Evolutionary conservation across 64 coral and sea anemone species (phyloP).

Genomic region (Stichodactyla mertensii): DNA sequence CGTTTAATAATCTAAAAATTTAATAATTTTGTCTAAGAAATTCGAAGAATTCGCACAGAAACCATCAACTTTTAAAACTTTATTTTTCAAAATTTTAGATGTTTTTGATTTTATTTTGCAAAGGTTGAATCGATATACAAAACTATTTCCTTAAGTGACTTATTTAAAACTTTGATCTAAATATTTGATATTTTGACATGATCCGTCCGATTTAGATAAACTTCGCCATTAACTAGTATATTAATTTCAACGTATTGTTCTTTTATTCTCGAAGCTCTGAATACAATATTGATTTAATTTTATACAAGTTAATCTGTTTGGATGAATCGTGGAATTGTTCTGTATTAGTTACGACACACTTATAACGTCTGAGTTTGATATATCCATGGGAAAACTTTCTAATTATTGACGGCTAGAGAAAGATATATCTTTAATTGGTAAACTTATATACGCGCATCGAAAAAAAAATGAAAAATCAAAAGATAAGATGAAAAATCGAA

Average conservation of each 20-base stretch:
- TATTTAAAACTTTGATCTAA: not conserved
- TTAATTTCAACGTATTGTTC: not conserved
- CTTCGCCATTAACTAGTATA: not conserved
- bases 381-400: too few relatives aligned
- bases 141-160: not conserved
- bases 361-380: too few relatives aligned
- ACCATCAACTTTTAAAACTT: not conserved
- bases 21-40: not conserved
- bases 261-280: not conserved
- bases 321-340: too few relatives aligned
- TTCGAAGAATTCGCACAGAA: not conserved
- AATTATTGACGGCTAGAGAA: too few relatives aligned
- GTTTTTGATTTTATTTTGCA: too few relatives aligned
- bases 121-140: not conserved
- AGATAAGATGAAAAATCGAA: too few relatives aligned
- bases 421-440: too few relatives aligned
- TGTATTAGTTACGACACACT: too few relatives aligned
- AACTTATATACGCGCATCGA: too few relatives aligned
- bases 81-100: not conserved
- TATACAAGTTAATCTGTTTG: not conserved
- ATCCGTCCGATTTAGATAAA: not conserved
- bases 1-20: not conserved
- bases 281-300: not conserved
- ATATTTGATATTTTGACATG: not conserved
- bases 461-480: too few relatives aligned